These are phyloP conservation scores for Psix sp. DNA, from an alignment of 1,140 invertebrate species.

Conservation along the genomic window DNA sequence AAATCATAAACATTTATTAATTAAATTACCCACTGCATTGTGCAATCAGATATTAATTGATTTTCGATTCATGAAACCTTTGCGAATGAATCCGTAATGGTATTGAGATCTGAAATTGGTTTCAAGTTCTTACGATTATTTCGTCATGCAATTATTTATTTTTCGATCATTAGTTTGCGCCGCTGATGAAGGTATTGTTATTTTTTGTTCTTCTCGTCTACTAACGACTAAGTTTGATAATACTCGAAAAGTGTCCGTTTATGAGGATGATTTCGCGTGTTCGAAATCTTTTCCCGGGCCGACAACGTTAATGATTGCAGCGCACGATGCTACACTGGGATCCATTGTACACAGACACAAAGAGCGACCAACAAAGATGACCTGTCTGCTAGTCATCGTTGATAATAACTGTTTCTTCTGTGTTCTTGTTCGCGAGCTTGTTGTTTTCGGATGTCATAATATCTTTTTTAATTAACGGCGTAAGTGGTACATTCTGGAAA, in stretches of 20 bases:
- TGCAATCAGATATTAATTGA: constrained; percentile 18
- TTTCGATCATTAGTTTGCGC: no score
- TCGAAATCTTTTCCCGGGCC: constrained; percentile 34
- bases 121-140: no score
- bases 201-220: constrained; percentile 16
- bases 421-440: constrained; percentile 49
- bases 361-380: constrained; percentile 69
- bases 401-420: constrained; percentile 69
- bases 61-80: constrained; percentile 13
- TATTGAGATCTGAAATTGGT: no score
- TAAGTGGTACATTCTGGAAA: constrained; percentile 48
- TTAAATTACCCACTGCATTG: constrained; percentile 32
- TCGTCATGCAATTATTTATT: no score
- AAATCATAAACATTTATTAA: constrained; percentile 51
- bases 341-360: constrained; percentile 63
- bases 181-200: constrained; percentile 26
- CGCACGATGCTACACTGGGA: constrained; percentile 54
- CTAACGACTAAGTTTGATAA: constrained; percentile 39
- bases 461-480: constrained; percentile 68
- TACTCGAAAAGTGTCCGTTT: constrained; percentile 39
- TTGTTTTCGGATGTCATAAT: constrained; percentile 65
- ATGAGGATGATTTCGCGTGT: constrained; percentile 63
- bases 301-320: constrained; percentile 67
- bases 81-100: constrained; percentile 8
- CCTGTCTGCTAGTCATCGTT: constrained; percentile 71